These are phyloP conservation scores for Atherinosoma microstoma DNA, from an alignment of 2,797 vertebrate species.

Conservation along the genomic window DNA sequence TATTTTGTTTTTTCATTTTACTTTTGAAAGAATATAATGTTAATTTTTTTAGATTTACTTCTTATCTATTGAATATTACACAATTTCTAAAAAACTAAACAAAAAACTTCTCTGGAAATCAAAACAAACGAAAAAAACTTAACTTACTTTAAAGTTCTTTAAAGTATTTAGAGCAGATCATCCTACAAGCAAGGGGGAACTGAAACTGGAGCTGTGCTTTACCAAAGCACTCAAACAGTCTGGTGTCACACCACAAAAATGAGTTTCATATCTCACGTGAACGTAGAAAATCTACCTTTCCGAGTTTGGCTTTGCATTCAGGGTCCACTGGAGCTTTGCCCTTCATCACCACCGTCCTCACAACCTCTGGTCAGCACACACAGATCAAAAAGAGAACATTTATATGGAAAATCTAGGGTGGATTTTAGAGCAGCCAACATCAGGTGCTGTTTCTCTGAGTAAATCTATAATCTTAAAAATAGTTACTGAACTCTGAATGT, in stretches of 20 bases:
- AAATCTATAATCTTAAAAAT: neutral
- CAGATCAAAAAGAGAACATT: conserved; percentile 23
- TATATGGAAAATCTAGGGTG: neutral
- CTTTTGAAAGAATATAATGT: too few relatives aligned
- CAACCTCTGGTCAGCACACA: conserved; percentile 75
- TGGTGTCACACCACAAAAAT: conserved; percentile 22
- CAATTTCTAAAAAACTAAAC: too few relatives aligned
- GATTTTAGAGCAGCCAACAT: neutral
- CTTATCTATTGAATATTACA: too few relatives aligned
- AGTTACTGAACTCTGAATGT: neutral
- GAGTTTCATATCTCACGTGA: neutral
- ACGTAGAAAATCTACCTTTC: conserved; percentile 81
- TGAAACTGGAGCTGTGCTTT: conserved; percentile 4
- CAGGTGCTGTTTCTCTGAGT: neutral
- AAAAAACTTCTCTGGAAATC: neutral
- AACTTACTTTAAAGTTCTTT: neutral
- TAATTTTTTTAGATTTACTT: too few relatives aligned
- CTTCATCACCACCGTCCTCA: conserved; percentile 89
- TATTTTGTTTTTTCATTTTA: too few relatives aligned
- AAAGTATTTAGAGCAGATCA: neutral
- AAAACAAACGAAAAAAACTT: neutral
- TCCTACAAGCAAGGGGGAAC: neutral
- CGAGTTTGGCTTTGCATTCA: conserved; percentile 88
- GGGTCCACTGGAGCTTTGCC: conserved; percentile 90
- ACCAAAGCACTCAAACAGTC: neutral